Evolutionary conservation across 92 coral and sea anemone genomes (phyloP), one percentile per base, ranked within the genome.

Genomic region (Porites lobata): DNA sequence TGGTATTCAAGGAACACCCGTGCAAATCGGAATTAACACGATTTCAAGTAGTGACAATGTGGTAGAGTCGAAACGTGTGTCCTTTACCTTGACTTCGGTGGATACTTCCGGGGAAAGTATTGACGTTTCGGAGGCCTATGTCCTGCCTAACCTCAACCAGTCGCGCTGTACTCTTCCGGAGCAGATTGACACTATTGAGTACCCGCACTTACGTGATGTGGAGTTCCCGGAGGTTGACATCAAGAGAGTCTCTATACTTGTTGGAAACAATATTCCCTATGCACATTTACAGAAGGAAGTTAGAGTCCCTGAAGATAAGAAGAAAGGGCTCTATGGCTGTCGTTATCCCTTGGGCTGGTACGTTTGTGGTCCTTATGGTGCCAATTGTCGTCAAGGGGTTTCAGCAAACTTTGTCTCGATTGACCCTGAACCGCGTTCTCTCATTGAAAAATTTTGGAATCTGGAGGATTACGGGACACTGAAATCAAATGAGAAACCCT

Each of bases 171-270:
- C 68, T 17, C 69, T 86, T 29, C 93, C 90, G 43, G 93, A 89
- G 65, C 65, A 24, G 59, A 52, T 94, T 29, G 96, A 92, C 32
- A 79, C 90, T 6, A 61, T 63, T 21, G 9, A 56, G n/a, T 38
- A 85, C 81, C 91, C 96, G 22, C 93, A 92, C 64, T 83, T 92
- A 17, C n/a, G 62, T 10, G 90, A 94, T 79, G 1, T 89, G n/a
- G 53, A 47, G 74, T 94, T 92, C 75, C 96, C 91, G 24, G 64
- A 9, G 6, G 93, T 94, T 17, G 93, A 94, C 65, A 72, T 92
- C 18, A 80, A 83, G 59, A 89, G 94, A 17, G 90, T 91, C 0
- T 90, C 93, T 10, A 78, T 94, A 52, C 59, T 89, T 21, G 84
- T 88, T 7, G 94, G 94, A 53, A 94, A 76, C 73, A 76, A 91